Percentiles rank a stretch among this genome's conserved stretches.
phyloP scores from a whole-genome alignment of 2,797 vertebrate species.

The Neosilurus hyrtlii region DNA sequence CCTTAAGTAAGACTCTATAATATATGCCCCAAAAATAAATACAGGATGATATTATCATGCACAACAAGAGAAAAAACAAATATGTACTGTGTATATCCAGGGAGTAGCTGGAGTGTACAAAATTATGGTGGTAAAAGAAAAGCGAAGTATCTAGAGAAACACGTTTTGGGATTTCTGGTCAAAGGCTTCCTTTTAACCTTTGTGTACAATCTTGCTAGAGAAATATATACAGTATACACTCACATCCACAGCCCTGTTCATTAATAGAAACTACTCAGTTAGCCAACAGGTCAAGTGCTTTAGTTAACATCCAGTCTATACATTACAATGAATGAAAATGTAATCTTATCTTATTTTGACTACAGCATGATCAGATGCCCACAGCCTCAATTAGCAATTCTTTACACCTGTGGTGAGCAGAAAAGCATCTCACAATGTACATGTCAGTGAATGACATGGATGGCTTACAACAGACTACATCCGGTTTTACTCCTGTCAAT shows the following conservation, averaged over 20 bases:
- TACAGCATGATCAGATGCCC: too few species aligned
- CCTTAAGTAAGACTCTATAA: conserved; percentile 5
- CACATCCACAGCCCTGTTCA: background rate
- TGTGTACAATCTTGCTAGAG: background rate
- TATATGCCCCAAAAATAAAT: conserved; percentile 18
- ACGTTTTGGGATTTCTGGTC: background rate
- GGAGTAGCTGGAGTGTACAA: background rate
- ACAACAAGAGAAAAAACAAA: background rate
- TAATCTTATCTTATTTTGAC: too few species aligned
- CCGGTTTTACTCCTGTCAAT: background rate
- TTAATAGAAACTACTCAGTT: background rate
- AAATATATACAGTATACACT: background rate
- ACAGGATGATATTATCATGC: background rate
- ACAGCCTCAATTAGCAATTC: background rate
- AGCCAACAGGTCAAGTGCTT: background rate
- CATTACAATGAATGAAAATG: too few species aligned
- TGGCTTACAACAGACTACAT: background rate
- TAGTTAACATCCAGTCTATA: background rate
- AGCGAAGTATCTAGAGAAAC: background rate
- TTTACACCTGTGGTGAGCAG: background rate
- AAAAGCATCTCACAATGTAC: background rate
- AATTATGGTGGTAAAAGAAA: background rate
- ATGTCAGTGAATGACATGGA: background rate
- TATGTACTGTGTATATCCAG: background rate
- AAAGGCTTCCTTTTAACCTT: background rate